Conservation (phyloP, 2,113 vertebrate genomes). For the Vireo altiloquus region DNA sequence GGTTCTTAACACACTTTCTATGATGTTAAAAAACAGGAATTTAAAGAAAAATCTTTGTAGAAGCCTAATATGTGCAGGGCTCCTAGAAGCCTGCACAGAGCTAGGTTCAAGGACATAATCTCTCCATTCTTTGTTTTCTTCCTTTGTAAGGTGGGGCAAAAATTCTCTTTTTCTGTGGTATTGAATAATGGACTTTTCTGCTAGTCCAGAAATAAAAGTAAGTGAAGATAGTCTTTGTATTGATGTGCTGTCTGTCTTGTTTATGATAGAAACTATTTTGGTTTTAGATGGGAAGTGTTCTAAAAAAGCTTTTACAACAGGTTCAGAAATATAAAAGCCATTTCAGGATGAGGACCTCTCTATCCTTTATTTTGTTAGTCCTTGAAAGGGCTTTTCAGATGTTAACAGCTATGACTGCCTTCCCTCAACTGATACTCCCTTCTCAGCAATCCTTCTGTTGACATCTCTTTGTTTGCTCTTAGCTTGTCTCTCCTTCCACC, state of each 20-base stretch:
- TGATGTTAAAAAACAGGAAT: not conserved
- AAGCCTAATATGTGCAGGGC: not conserved
- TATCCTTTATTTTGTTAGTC: constrained; percentile 70
- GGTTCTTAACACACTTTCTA: not conserved
- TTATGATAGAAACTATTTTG: constrained; percentile 51
- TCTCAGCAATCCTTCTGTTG: constrained; percentile 58
- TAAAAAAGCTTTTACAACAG: constrained; percentile 72
- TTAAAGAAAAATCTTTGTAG: not conserved
- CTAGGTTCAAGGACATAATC: constrained; percentile 4
- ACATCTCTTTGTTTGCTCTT: constrained; percentile 37
- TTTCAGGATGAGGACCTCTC: constrained; percentile 67
- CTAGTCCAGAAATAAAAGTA: constrained; percentile 57
- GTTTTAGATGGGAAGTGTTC: constrained; percentile 43
- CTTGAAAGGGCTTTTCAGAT: constrained; percentile 75
- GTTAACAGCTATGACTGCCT: constrained; percentile 63
- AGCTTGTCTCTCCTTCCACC: not conserved
- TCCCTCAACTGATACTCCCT: constrained; percentile 31
- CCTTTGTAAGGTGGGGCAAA: not conserved
- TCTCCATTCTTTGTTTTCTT: constrained; percentile 35
- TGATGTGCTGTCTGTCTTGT: constrained; percentile 46
- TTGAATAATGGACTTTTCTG: constrained; percentile 37
- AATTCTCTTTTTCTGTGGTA: not conserved
- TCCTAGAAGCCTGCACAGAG: not conserved
- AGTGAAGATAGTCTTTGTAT: constrained; percentile 40
- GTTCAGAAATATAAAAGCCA: constrained; percentile 74